Evolutionary conservation across 2,113 vertebrate species (phyloP), one percentile per base, ranked within the genome.

Genomic region (Chaetura pelagica): DNA sequence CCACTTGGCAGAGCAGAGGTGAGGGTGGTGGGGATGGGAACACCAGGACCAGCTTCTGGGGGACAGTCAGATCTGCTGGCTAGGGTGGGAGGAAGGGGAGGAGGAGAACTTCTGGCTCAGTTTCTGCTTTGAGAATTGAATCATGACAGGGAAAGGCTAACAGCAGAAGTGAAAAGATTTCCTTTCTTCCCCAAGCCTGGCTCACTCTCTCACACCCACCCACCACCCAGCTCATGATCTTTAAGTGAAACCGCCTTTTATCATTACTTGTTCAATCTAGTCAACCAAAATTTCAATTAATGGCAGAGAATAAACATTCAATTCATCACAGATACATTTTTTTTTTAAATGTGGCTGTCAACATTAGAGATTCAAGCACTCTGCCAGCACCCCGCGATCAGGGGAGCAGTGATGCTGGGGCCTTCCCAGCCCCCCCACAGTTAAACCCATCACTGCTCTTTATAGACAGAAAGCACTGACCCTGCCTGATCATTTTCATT

Each of bases 221-320:
- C 91, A 27, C 86, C 22, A 35, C 21, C 64, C 5, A 72, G 61
- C 64, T 89, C 40, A 0, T 29, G 64, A 90, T 75, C 93, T 58
- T 54, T 10, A 40, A 81, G 84, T 20, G 66, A 87, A 78, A 64
- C 62, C 40, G 46, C 21, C 67, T 96, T 87, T 87, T 89, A 87
- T 79, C 62, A 21, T 62, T 38, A 4, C 67, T 68, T 5, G 16
- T 54, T 94, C 84, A 10, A 87, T 75, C 57, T 11, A 84, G 38
- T 78, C 89, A 74, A 81, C 78, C 91, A 78, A 34, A 51, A 64
- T 64, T 61, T 61, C 93, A 94, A 66, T 82, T 95, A 91, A 66
- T 46, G 74, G 84, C 51, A 54, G 75, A 46, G 93, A 96, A 71
- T 92, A 54, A 77, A 83, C 67, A 58, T 81, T 86, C 80, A 55